Evolutionary conservation across 2,797 vertebrate species (phyloP).

Genomic region (Phataginus tricuspis): DNA sequence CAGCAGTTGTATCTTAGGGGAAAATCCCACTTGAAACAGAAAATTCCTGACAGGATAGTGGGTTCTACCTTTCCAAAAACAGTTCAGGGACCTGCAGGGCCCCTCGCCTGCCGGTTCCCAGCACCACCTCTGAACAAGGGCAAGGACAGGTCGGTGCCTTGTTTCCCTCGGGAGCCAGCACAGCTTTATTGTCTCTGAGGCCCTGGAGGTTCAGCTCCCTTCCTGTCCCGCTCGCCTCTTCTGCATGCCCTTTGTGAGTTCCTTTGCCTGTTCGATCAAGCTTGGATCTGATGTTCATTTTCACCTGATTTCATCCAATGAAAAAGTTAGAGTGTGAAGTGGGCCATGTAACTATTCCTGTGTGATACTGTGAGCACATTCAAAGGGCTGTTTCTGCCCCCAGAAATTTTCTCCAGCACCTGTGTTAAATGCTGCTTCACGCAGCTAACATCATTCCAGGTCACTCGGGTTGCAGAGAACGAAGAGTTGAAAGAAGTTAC

Average conservation of each 20-base stretch:
- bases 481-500: neutral
- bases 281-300: neutral
- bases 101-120: neutral
- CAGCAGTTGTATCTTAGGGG: neutral
- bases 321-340: neutral
- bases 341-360: neutral
- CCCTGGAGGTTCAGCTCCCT: accelerated
- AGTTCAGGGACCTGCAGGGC: no score
- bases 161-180: neutral
- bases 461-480: neutral
- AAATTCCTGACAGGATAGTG: neutral
- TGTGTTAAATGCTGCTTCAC: neutral
- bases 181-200: neutral
- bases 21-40: neutral
- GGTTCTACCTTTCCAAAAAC: neutral
- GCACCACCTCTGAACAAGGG: neutral
- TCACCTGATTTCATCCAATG: slow-evolving; percentile 6
- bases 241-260: neutral
- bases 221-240: neutral
- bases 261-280: neutral
- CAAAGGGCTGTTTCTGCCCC: neutral
- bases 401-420: neutral
- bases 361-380: neutral
- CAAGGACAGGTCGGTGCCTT: neutral
- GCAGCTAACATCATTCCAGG: neutral